Conservation (phyloP, 2,888 invertebrate genomes). For the Rhabditoides inermis region DNA sequence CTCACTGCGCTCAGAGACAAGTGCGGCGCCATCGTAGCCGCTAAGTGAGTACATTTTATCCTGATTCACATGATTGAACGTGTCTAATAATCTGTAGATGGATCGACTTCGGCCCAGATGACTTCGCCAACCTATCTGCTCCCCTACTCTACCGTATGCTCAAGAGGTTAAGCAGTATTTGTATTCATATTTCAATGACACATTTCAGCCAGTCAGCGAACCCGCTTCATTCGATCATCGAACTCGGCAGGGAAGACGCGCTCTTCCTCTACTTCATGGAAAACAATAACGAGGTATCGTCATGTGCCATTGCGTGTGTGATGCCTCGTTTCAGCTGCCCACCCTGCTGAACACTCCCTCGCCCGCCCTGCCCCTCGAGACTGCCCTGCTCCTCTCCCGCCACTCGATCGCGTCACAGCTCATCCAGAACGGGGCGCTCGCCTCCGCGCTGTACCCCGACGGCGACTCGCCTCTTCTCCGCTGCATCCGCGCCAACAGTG, state of each 20-base stretch:
- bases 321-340: neutral
- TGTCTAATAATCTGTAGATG: no score
- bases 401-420: no score
- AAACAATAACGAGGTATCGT: constrained; percentile 70
- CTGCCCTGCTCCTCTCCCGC: no score
- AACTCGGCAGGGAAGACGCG: constrained; percentile 80
- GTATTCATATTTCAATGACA: neutral
- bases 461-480: no score
- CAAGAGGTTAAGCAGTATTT: constrained; percentile 57
- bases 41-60: no score
- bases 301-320: no score
- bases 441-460: no score
- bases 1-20: constrained; percentile 73
- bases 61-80: no score
- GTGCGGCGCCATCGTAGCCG: constrained; percentile 80
- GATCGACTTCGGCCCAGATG: constrained; percentile 69
- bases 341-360: constrained; percentile 11
- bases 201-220: constrained; percentile 66
- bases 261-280: constrained; percentile 87
- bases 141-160: constrained; percentile 80
- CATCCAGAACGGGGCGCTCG: no score
- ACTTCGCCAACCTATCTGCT: constrained; percentile 87
- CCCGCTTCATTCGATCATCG: constrained; percentile 80
- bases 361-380: neutral
- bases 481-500: no score